Evolutionary conservation across 2,888 invertebrate species (phyloP).

Genomic region (Andrena marginata): DNA sequence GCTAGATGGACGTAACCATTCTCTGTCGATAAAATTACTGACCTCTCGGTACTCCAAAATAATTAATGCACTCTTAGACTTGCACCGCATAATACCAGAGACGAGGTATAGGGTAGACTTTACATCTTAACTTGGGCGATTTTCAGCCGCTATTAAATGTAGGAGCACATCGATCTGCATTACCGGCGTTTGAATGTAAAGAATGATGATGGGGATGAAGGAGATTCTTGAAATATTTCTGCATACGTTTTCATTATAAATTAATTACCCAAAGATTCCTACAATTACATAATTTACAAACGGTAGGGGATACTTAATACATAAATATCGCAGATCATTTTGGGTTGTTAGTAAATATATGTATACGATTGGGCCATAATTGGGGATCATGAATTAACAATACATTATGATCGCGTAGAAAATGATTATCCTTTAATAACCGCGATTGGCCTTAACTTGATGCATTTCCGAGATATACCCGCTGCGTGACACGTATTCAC

Average conservation of each 20-base stretch:
- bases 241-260: slow-evolving; percentile 27
- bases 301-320: not conserved
- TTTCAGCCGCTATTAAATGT: too few relatives aligned
- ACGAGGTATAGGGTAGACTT: too few relatives aligned
- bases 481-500: slow-evolving; percentile 99
- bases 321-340: slow-evolving; percentile 6
- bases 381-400: not conserved
- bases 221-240: not conserved
- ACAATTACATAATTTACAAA: slow-evolving; percentile 50
- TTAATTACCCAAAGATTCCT: not conserved
- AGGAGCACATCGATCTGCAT: too few relatives aligned
- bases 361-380: not conserved
- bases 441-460: slow-evolving; percentile 98
- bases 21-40: too few relatives aligned
- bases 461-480: slow-evolving; percentile 98
- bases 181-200: too few relatives aligned
- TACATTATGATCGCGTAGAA: too few relatives aligned
- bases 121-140: too few relatives aligned
- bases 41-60: too few relatives aligned
- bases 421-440: slow-evolving; percentile 94
- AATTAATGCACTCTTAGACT: too few relatives aligned
- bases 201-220: too few relatives aligned
- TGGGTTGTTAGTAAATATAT: not conserved
- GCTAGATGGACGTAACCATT: too few relatives aligned
- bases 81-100: too few relatives aligned